Evolutionary conservation across 2,888 invertebrate species (phyloP), one percentile per base, ranked within the genome.

Genomic region (Drosophila anceps): DNA sequence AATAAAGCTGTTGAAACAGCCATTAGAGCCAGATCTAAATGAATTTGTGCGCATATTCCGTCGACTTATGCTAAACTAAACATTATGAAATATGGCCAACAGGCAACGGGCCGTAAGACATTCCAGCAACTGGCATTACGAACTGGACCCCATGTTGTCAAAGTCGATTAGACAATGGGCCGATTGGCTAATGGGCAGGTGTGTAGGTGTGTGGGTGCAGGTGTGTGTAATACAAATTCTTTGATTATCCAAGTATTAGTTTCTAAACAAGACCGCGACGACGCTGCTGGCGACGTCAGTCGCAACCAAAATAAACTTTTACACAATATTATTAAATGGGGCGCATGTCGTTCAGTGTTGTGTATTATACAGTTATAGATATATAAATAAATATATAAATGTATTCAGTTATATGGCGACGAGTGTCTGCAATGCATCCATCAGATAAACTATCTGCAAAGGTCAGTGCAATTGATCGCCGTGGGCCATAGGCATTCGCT

Each of bases 311-410:
- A 84, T 88, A 90, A 90, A 84, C 90, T 84, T 90, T 83, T 84
- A 90, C 87, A 84, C 78, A 90, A 88, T 81, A 84, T 90, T 82
- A 70, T 78, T 78, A 84, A 86, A 79, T 83, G 90, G 79, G 90
- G 86, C 86, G 90, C 69, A 76, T 83, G 82, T 58, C 79, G 66
- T 81, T 74, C 75, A 65, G 61, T 78, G 69, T 81, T 86, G 69
- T 69, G 67, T 69, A 53, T 69, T 57, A 55, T 90, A 76, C 73
- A 77, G 83, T 61, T 48, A 18, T 50, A 18, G 3, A 50, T 31
- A 46, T 27, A 6, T 46, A 9, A 27, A 27, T 18, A 18, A 2
- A 15, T 15, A 15, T 18, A 18, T 6, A 20, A 0, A 12, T 43
- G 12, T 44, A 8, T 44, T 15, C 8, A 8, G 12, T 13, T 43